These are phyloP conservation scores for Eupithecia vulgata DNA, from an alignment of 2,888 invertebrate species.

Conservation along the genomic window DNA sequence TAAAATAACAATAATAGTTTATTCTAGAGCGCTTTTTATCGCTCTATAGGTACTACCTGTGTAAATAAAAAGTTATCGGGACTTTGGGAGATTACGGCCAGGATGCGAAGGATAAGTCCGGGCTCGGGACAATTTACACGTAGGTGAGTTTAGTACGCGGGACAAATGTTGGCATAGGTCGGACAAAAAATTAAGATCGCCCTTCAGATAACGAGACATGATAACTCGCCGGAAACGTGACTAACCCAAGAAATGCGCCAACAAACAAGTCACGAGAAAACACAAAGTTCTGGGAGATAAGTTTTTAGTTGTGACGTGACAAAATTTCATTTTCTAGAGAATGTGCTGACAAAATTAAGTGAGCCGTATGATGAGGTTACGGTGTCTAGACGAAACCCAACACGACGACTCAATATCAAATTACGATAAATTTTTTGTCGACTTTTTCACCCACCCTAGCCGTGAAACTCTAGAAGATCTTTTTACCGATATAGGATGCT, in stretches of 20 bases:
- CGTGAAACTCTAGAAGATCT: constrained; percentile 73
- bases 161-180: constrained; percentile 75
- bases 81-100: constrained; percentile 56
- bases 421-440: constrained; percentile 65
- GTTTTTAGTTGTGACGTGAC: constrained; percentile 11
- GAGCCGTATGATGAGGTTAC: constrained; percentile 64
- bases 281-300: constrained; percentile 16
- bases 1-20: constrained; percentile 72
- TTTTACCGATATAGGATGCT: constrained; percentile 68
- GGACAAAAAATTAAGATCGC: constrained; percentile 63
- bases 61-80: constrained; percentile 57
- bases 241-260: constrained; percentile 41
- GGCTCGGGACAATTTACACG: constrained; percentile 69
- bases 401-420: constrained; percentile 65
- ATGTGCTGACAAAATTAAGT: constrained; percentile 34
- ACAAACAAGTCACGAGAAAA: constrained; percentile 36
- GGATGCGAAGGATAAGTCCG: constrained; percentile 71
- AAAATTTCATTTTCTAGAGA: constrained; percentile 3
- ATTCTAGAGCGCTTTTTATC: constrained; percentile 54
- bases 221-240: constrained; percentile 63
- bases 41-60: constrained; percentile 48
- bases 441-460: constrained; percentile 68
- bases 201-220: constrained; percentile 63
- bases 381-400: constrained; percentile 74
- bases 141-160: constrained; percentile 60